A percentile compares a stretch with the other conserved stretches of the same genome.
Evolutionary conservation across 2,113 vertebrate genomes (phyloP).

Genomic region (Naja naja): DNA sequence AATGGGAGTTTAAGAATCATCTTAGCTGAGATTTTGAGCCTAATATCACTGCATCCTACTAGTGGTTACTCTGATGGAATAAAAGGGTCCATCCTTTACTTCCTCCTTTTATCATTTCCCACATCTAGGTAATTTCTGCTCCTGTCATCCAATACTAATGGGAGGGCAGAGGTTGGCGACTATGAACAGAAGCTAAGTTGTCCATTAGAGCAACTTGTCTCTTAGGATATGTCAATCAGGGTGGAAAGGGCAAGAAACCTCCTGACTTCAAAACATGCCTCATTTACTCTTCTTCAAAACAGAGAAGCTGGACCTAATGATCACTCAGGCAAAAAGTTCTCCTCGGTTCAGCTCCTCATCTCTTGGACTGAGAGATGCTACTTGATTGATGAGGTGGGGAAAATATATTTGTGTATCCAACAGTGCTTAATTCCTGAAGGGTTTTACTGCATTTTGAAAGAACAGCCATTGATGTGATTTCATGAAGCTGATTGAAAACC

Average conservation of each 20-base stretch:
- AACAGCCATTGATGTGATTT: constrained; percentile 8
- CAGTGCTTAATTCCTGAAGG: background rate
- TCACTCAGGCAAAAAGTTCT: background rate
- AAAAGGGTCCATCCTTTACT: background rate
- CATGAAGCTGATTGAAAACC: background rate
- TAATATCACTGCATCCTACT: background rate
- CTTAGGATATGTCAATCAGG: background rate
- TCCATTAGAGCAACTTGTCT: constrained; percentile 20
- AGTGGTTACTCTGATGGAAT: background rate
- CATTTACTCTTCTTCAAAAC: constrained; percentile 7
- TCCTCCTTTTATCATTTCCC: background rate
- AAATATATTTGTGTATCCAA: constrained; percentile 18
- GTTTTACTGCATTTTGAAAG: background rate
- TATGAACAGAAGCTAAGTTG: background rate
- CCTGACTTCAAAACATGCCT: background rate
- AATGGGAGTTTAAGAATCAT: background rate
- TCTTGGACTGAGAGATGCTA: background rate
- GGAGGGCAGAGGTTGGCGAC: background rate
- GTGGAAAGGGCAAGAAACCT: background rate
- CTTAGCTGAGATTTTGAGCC: background rate
- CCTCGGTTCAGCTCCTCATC: background rate
- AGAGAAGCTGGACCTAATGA: background rate
- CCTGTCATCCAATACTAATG: constrained; percentile 6
- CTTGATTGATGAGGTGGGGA: background rate
- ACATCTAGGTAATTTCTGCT: constrained; percentile 4